Percentiles rank a stretch among this genome's conserved stretches.
These are phyloP conservation scores for Danio choprae DNA, from an alignment of 2,797 vertebrate species.

Conservation along the genomic window DNA sequence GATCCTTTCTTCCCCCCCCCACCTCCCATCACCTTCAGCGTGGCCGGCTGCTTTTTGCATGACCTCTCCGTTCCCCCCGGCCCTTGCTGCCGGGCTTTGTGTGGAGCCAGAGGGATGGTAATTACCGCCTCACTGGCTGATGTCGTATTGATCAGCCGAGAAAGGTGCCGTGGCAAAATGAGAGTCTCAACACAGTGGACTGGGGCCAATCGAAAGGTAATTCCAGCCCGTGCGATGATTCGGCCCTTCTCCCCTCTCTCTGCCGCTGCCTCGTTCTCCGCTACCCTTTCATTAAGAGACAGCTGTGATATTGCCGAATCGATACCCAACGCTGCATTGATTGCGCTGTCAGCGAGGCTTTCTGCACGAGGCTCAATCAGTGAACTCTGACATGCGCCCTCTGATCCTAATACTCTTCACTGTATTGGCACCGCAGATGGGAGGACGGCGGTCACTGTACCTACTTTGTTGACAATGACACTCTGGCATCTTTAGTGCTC, in stretches of 20 bases:
- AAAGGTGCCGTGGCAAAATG: conserved; percentile 90
- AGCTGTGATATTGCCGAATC: conserved; percentile 92
- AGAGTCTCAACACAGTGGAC: conserved; percentile 86
- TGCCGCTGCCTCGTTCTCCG: conserved; percentile 29
- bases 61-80: conserved; percentile 84
- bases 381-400: conserved; percentile 84
- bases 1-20: conserved; percentile 82
- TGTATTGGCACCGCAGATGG: conserved; percentile 60
- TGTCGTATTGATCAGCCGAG: conserved; percentile 88
- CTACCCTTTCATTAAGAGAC: conserved; percentile 89
- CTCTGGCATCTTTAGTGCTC: conserved; percentile 47
- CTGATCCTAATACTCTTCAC: conserved; percentile 77
- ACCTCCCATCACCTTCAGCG: conserved; percentile 87
- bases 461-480: conserved; percentile 39
- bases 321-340: conserved; percentile 87
- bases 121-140: conserved; percentile 89
- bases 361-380: conserved; percentile 81
- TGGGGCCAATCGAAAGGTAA: conserved; percentile 92
- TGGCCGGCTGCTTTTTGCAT: conserved; percentile 83
- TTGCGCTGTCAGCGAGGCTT: conserved; percentile 86
- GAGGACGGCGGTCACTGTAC: conserved; percentile 20
- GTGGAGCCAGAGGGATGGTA: conserved; percentile 75
- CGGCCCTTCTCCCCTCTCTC: conserved; percentile 68
- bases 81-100: conserved; percentile 82
- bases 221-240: conserved; percentile 85